Percentiles rank a stretch among this genome's conserved stretches.
Evolutionary conservation across 2,797 vertebrate species (phyloP).

Genomic region (Xenopus petersii): DNA sequence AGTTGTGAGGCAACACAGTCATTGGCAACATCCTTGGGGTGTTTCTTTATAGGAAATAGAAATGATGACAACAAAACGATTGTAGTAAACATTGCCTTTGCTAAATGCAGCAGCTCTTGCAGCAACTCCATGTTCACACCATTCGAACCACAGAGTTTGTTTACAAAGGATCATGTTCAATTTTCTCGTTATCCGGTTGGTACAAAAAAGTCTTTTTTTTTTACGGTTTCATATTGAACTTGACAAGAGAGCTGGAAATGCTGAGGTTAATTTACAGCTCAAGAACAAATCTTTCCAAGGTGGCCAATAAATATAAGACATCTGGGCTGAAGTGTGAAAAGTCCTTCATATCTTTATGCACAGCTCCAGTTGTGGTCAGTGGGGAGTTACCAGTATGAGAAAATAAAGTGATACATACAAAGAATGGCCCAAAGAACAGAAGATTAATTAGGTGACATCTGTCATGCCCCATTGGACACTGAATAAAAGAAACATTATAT

Average conservation of each 20-base stretch:
- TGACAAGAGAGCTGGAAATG: background rate
- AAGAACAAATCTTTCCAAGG: slow-evolving; percentile 1
- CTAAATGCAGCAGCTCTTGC: too few species aligned
- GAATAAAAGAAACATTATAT: too few species aligned
- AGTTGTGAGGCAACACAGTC: too few species aligned
- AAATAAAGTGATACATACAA: background rate
- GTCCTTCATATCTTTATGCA: background rate
- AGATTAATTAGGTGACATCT: background rate
- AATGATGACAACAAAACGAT: too few species aligned
- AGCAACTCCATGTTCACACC: too few species aligned
- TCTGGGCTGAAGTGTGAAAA: slow-evolving; percentile 2
- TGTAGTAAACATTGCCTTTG: too few species aligned
- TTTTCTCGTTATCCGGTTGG: background rate
- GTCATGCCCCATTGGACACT: too few species aligned
- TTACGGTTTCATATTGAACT: background rate
- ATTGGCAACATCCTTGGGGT: too few species aligned
- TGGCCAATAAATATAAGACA: background rate
- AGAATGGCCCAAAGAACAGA: background rate
- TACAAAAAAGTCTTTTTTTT: background rate
- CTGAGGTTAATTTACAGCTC: slow-evolving; percentile 3
- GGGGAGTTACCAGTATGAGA: background rate
- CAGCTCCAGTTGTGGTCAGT: background rate
- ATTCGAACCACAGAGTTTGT: background rate
- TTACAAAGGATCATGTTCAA: slow-evolving; percentile 1
- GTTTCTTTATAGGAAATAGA: too few species aligned